These are phyloP conservation scores for Dendropsophus ebraccatus DNA, from an alignment of 2,113 vertebrate genomes.

Conservation along the genomic window DNA sequence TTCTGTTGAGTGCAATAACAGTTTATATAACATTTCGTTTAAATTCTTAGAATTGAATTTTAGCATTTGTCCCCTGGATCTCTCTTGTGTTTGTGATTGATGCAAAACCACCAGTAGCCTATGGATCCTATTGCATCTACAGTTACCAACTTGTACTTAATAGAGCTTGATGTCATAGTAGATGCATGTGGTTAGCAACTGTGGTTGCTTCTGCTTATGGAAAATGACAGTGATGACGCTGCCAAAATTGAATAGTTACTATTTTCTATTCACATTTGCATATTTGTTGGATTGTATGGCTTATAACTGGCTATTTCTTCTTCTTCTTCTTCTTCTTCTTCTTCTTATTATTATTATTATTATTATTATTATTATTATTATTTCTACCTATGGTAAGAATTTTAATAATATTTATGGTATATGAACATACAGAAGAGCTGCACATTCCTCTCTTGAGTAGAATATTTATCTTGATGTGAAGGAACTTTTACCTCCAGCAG, in stretches of 20 bases:
- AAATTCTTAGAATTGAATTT: neutral
- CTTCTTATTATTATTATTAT: too few species aligned
- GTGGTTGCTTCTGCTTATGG: neutral
- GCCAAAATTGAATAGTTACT: too few species aligned
- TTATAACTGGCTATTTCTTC: neutral
- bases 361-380: too few species aligned
- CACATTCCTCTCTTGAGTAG: constrained; percentile 3
- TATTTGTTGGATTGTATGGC: neutral
- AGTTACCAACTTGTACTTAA: neutral
- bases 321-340: too few species aligned
- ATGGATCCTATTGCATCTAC: neutral
- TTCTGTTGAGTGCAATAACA: neutral
- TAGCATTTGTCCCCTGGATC: neutral
- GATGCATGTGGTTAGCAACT: neutral
- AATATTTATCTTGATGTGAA: constrained; percentile 21
- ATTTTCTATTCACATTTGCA: neutral
- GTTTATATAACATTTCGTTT: neutral
- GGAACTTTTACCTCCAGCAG: constrained; percentile 39
- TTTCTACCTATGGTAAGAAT: too few species aligned
- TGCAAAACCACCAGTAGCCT: neutral
- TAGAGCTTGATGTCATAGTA: neutral
- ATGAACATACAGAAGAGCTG: neutral
- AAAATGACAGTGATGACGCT: neutral
- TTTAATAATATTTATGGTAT: neutral
- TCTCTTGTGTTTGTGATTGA: neutral